These are phyloP conservation scores for Drosophila virilis DNA, from an alignment of 1,140 invertebrate species.

Conservation along the genomic window DNA sequence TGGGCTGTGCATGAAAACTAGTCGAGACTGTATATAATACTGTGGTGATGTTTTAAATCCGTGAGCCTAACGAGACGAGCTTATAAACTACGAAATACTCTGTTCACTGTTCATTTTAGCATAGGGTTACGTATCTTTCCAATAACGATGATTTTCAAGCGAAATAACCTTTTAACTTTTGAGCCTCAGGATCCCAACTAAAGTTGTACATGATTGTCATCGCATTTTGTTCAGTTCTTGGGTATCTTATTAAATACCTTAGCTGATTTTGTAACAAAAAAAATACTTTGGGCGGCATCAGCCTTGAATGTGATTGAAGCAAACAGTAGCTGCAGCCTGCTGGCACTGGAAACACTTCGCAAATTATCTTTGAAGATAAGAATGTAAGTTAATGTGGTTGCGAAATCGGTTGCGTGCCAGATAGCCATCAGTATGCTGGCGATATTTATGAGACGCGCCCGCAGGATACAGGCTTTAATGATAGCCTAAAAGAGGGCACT, in stretches of 20 bases:
- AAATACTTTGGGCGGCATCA: constrained; percentile 3
- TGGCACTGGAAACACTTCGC: constrained; percentile 70
- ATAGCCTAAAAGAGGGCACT: constrained; percentile 78
- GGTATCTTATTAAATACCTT: not conserved
- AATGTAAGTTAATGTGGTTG: constrained; percentile 29
- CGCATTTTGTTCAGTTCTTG: no score
- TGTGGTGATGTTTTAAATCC: not conserved
- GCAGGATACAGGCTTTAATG: constrained; percentile 80
- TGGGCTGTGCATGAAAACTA: constrained; percentile 11
- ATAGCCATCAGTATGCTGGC: constrained; percentile 80
- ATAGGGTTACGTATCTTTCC: not conserved
- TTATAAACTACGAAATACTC: not conserved
- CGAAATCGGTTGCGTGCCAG: constrained; percentile 69
- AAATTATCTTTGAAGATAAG: constrained; percentile 65
- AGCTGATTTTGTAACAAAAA: constrained; percentile 1
- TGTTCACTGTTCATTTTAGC: not conserved
- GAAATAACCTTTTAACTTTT: no score
- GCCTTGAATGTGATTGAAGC: constrained; percentile 15
- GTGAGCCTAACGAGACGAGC: not conserved
- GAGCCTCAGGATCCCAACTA: no score
- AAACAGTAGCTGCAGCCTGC: constrained; percentile 62
- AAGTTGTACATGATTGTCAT: no score
- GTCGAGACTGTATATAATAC: not conserved
- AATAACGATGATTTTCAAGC: no score
- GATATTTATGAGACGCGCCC: constrained; percentile 80